These are phyloP conservation scores for Prietella phreatophila DNA, from an alignment of 2,113 vertebrate genomes.

Conservation along the genomic window DNA sequence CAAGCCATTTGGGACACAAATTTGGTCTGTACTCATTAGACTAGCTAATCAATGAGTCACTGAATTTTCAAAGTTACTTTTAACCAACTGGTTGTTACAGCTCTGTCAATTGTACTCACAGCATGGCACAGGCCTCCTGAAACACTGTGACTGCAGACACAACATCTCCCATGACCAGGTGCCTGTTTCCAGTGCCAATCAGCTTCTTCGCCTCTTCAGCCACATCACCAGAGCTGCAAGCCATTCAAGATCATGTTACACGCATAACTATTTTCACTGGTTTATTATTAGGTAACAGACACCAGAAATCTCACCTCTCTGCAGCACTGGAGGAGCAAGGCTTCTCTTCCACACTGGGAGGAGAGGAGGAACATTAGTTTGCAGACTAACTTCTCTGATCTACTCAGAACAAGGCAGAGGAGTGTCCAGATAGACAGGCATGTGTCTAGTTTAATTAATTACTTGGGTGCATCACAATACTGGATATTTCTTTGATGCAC, in stretches of 20 bases:
- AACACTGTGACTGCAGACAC: slow-evolving; percentile 90
- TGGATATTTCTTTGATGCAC: too few relatives aligned
- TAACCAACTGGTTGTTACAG: too few relatives aligned
- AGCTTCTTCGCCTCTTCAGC: slow-evolving; percentile 92
- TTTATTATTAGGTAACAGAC: not conserved
- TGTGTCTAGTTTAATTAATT: too few relatives aligned
- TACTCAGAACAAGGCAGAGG: too few relatives aligned
- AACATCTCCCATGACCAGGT: slow-evolving; percentile 94
- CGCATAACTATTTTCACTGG: too few relatives aligned
- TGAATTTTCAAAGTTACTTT: too few relatives aligned
- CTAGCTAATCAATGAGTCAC: too few relatives aligned
- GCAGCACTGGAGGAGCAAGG: slow-evolving; percentile 69
- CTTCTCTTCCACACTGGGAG: slow-evolving; percentile 68
- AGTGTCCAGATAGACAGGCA: too few relatives aligned
- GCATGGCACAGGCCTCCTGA: slow-evolving; percentile 90
- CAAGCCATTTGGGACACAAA: too few relatives aligned
- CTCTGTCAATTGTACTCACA: slow-evolving; percentile 77
- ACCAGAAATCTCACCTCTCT: slow-evolving; percentile 59
- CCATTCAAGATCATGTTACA: not conserved
- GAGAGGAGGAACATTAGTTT: not conserved
- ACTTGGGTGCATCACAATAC: too few relatives aligned
- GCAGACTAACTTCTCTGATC: not conserved
- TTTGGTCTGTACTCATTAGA: too few relatives aligned
- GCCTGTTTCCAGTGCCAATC: slow-evolving; percentile 88
- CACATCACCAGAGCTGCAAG: slow-evolving; percentile 75